phyloP scores from a whole-genome alignment of 2,113 vertebrate species.

The Apteryx owenii region DNA sequence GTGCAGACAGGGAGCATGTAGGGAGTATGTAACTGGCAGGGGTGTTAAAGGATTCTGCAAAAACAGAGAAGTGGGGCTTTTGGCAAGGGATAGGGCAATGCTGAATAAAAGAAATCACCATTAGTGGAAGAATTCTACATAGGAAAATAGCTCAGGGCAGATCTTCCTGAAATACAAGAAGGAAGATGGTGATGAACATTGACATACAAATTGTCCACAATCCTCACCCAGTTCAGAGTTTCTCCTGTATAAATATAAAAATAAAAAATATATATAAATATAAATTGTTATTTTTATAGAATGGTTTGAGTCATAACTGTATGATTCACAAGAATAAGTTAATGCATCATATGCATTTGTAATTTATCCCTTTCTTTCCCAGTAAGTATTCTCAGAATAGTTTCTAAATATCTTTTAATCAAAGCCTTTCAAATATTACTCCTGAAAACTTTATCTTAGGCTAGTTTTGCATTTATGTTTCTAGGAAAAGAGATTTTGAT shows the following conservation, averaged over 20 bases:
- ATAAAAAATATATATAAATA: too few relatives aligned
- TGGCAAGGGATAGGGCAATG: neutral
- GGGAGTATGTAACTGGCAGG: too few relatives aligned
- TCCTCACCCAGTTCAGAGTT: neutral
- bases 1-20: neutral
- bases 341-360: accelerated
- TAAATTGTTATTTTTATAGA: neutral
- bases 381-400: neutral
- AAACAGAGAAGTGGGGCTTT: too few relatives aligned
- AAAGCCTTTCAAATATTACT: neutral
- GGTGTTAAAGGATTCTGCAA: too few relatives aligned
- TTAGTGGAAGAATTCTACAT: too few relatives aligned
- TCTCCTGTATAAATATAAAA: neutral
- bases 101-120: neutral
- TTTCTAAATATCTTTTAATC: neutral
- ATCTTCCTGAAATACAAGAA: neutral
- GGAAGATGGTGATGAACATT: neutral
- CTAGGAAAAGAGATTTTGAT: neutral
- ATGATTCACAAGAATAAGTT: neutral
- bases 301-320: neutral
- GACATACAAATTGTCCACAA: neutral
- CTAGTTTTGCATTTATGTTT: neutral
- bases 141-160: neutral
- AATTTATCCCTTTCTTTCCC: neutral
- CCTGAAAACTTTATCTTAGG: neutral